Base-by-base conservation (phyloP, 1,140 invertebrate genomes). In the Capitella teleta region DNA sequence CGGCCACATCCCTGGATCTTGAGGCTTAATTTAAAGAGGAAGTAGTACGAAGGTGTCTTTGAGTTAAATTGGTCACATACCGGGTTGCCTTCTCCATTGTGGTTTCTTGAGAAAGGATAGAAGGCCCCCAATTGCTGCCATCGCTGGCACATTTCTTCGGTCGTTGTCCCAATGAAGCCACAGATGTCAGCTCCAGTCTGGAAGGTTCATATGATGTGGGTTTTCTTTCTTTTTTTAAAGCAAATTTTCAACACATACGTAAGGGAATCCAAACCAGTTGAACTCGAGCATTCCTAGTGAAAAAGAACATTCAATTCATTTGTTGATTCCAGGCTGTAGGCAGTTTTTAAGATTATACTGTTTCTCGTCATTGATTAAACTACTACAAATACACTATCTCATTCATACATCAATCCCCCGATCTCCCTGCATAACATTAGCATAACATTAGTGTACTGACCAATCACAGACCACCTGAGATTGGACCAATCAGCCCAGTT, bases 121-220 rank as follows among this genome's bases (percentile, higher is more conserved):
- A 70, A 72, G 12, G 62, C 63, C 1, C 87, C 89, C 5, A 78
- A 51, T 51, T 77, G 71, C 54, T 64, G 63, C 77, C 78, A 79
- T 16, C 78, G 56, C n/a, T 62, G 58, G 53, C 77, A 79, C 38
- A 79, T 57, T 48, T 77, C 73, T 28, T 63, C 62, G 0, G 84
- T 87, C 1, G 86, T 82, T 62, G 87, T 81, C 2, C 80, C 80
- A 59, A 78, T 77, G 69, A 90, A 92, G 1, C 88, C 89, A 72
- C 89, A 93, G 56, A 93, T 90, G 68, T 93, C 87, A 2, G 87
- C 82, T 1, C 88, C 89, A 66, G n/a, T n/a, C n/a, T n/a, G n/a
- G n/a, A n/a, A n/a, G n/a, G n/a, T n/a, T n/a, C n/a, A n/a, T n/a
- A n/a, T n/a, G n/a, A n/a, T n/a, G n/a, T n/a, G n/a, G n/a, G n/a